A percentile compares a stretch with the other conserved stretches of the same genome.
Conservation (phyloP, 2,888 invertebrate genomes). For the Microdon myrmicae region DNA sequence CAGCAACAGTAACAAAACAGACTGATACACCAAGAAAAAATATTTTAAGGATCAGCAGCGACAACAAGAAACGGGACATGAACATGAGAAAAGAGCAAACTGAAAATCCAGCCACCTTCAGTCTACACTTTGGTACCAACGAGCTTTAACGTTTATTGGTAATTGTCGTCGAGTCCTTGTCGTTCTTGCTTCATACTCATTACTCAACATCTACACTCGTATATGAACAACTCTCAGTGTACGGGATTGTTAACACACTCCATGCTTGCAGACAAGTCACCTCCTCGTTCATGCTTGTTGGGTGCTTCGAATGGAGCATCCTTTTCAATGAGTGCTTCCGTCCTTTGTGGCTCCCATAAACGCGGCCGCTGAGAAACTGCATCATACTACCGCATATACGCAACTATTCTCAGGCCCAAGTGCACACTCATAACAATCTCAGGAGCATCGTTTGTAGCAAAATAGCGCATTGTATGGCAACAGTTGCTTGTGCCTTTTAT, state of each 20-base stretch:
- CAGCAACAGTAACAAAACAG: conserved; percentile 9
- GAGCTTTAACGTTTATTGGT: not conserved
- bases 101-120: conserved; percentile 5
- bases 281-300: conserved; percentile 33
- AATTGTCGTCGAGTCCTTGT: not conserved
- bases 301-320: conserved; percentile 33
- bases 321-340: conserved; percentile 36
- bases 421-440: conserved; percentile 20
- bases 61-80: conserved; percentile 6
- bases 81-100: conserved; percentile 7
- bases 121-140: not conserved
- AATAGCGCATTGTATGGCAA: conserved; percentile 12
- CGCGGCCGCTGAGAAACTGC: conserved; percentile 10
- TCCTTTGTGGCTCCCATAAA: conserved; percentile 26
- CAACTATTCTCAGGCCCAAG: conserved; percentile 23
- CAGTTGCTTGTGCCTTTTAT: conserved; percentile 10
- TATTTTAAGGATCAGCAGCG: conserved; percentile 5
- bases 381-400: conserved; percentile 8
- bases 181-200: not conserved
- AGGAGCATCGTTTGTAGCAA: not conserved
- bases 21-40: not conserved
- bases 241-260: conserved; percentile 27
- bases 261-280: conserved; percentile 15
- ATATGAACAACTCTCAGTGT: too few species aligned
- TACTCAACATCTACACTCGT: not conserved